Conservation (phyloP, 1,140 invertebrate species). For the Eumeta japonica region DNA sequence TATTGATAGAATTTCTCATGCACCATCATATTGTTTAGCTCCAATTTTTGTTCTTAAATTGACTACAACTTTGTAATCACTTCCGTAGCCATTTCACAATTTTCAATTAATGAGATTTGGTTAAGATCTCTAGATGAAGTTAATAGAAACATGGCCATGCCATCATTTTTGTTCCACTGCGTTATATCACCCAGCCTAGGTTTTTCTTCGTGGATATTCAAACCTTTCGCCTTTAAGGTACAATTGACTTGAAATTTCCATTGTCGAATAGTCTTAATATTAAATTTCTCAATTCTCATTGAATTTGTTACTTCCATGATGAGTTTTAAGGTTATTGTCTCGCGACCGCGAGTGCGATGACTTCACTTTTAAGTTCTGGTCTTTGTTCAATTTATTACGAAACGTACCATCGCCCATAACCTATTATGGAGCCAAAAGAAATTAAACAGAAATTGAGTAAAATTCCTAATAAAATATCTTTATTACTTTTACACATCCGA, state of each 20-base stretch:
- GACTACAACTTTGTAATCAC: slow-evolving; percentile 25
- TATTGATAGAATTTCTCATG: slow-evolving; percentile 24
- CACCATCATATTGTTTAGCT: slow-evolving; percentile 28
- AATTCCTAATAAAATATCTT: no score
- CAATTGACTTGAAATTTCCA: slow-evolving; percentile 33
- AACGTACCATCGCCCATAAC: no score
- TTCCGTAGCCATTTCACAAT: slow-evolving; percentile 19
- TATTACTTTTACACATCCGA: no score
- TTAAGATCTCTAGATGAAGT: slow-evolving; percentile 29
- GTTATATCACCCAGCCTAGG: slow-evolving; percentile 6
- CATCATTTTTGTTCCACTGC: slow-evolving; percentile 25
- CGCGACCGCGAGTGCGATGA: no score
- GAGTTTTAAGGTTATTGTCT: no score
- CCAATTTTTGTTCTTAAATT: slow-evolving; percentile 31
- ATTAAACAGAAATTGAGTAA: no score
- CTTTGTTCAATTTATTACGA: no score
- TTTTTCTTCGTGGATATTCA: slow-evolving; percentile 13
- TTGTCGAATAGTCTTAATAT: slow-evolving; percentile 25
- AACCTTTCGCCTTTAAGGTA: slow-evolving; percentile 23
- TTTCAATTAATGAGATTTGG: slow-evolving; percentile 29
- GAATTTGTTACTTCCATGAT: no score
- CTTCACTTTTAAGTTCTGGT: no score
- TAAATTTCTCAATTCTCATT: slow-evolving; percentile 20
- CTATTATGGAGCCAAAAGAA: no score
- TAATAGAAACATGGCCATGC: slow-evolving; percentile 24